Base-by-base conservation (phyloP, 2,113 vertebrate genomes). In the Entomyzon cyanotis region DNA sequence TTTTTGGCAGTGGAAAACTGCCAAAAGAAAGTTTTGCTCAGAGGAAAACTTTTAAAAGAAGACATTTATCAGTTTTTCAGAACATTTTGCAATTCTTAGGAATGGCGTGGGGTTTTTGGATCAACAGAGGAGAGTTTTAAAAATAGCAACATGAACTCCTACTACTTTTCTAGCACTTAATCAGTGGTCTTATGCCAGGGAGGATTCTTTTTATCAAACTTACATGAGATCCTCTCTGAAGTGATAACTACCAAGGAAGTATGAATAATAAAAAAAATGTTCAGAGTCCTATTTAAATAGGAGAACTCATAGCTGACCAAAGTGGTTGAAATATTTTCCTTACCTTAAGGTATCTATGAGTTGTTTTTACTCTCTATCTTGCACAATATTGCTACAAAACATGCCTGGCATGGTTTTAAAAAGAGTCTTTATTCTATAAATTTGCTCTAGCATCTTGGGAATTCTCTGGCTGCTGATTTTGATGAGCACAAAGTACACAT, bases 111-210 rank as follows among this genome's bases (percentile, higher is more conserved):
- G 39, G 4, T 7, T 60, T 80, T 86, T 84, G 73, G 73, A 77
- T 75, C 30, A 49, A 20, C 5, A 67, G 74, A 46, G 21, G 8
- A 47, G 46, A 21, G 22, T 68, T 94, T 95, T 95, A 42, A 93
- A 96, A 92, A 96, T 82, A 97, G 80, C 50, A 70, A 28, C n/a
- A 15, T 64, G 18, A 44, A 86, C 44, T 86, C 82, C 39, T 75
- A 56, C 33, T 77, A 53, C 42, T 58, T 74, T 84, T 94, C 50
- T 84, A 81, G 68, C 44, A 80, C 46, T 53, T 89, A 74, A 84
- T 89, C 37, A 52, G 55, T 82, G 75, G 63, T 69, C 44, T 67
- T 56, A 35, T 41, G 55, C 23, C 70, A 89, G 35, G 65, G 63
- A 8, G 6, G 73, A 67, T 63, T 88, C 16, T 89, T 85, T 89